Percentiles rank a stretch among this genome's conserved stretches.
Evolutionary conservation across 2,113 vertebrate species (phyloP).

Genomic region (Chitala chitala): DNA sequence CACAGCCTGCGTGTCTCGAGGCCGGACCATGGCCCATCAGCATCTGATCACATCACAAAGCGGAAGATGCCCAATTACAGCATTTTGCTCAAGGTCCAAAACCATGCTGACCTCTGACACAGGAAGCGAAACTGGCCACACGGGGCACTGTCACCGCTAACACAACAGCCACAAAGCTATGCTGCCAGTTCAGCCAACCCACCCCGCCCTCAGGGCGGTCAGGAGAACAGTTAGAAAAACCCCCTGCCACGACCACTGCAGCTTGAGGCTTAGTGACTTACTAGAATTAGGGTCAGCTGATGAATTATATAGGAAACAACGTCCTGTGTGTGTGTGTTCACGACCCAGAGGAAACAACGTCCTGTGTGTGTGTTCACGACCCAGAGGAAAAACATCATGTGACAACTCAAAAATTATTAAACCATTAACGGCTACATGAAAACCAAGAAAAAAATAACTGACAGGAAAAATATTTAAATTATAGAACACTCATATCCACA

Average conservation of each 20-base stretch:
- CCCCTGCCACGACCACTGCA: conserved; percentile 15
- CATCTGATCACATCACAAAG: neutral
- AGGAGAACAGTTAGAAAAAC: neutral
- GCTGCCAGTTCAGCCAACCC: neutral
- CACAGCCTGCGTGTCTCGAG: neutral
- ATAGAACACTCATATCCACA: too few species aligned
- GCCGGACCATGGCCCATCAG: neutral
- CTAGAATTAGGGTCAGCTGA: conserved; percentile 36
- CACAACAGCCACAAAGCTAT: neutral
- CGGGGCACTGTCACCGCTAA: too few species aligned
- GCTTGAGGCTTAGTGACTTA: conserved; percentile 18
- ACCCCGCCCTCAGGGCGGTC: neutral
- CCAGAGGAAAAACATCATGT: too few species aligned
- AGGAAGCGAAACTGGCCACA: neutral
- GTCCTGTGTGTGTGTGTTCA: conserved; percentile 11
- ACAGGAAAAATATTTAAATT: too few species aligned
- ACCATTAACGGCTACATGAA: too few species aligned
- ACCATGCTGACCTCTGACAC: neutral
- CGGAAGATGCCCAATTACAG: neutral
- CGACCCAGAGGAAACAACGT: too few species aligned
- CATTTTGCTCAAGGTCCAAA: neutral
- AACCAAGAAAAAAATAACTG: too few species aligned
- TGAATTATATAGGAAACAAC: conserved; percentile 26
- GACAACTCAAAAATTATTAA: too few species aligned
- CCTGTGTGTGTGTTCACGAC: too few species aligned